Base-by-base conservation (phyloP, 2,888 invertebrate genomes). In the Mythimna loreyi region DNA sequence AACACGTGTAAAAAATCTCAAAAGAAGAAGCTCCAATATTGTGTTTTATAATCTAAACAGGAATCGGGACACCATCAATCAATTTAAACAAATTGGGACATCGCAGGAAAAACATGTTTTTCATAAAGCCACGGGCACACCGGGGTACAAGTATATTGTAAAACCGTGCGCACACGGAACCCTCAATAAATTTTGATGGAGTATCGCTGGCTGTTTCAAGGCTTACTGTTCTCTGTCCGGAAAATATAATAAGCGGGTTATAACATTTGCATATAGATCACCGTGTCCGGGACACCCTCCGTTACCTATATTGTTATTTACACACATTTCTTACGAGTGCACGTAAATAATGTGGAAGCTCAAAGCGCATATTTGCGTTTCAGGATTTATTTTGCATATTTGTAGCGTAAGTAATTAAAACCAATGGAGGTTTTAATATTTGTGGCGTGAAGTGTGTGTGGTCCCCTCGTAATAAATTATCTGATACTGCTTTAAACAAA, bases 181-280 rank as follows among this genome's bases (percentile, higher is more conserved):
- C 89, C 87, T 86, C 90, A 91, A 93, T 94, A 93, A 92, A 93
- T 90, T 91, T 92, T 93, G 93, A 94, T 92, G 89, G 89, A 92
- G 91, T 90, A 91, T 90, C 89, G 89, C 78, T 71, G 80, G 78
- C 84, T 84, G 90, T 90, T 91, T 87, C 89, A 83, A 86, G 87
- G 90, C 91, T 91, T 90, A 91, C 91, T 88, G 91, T 92, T 91
- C 88, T 90, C 88, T 81, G 85, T 82, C 86, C 84, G 90, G 91
- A 88, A 91, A 94, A 93, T 94, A 94, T 95, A 95, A 96, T 95
- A 95, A 94, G 93, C 94, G 92, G 92, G 94, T 92, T 94, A 94
- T 94, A 93, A 93, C 88, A 95, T 96, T 96, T 94, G 91, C 96
- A 96, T 96, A 94, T 95, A 95, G 93, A 96, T 95, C 95, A 94